Percentiles rank a stretch among this genome's conserved stretches.
Evolutionary conservation across 2,888 invertebrate genomes (phyloP).

Genomic region (Synanthedon tipuliformis): DNA sequence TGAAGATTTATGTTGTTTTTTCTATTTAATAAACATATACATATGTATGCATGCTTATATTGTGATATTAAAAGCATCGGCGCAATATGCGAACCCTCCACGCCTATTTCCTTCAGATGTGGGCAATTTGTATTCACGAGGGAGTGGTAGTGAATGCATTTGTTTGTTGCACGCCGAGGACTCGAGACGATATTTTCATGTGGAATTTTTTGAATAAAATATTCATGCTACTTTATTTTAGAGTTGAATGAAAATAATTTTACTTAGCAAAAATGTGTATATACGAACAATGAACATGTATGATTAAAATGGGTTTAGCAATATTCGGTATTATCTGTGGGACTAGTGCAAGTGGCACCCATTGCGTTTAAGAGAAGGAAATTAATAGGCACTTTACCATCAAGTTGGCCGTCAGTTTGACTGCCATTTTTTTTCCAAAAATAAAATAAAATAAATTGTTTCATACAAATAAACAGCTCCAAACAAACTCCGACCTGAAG

Average conservation of each 20-base stretch:
- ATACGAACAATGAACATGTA: too few relatives aligned
- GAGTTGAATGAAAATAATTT: background rate
- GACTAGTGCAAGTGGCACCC: too few relatives aligned
- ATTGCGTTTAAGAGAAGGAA: too few relatives aligned
- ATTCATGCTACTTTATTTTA: background rate
- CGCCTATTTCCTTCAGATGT: constrained; percentile 27
- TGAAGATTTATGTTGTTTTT: constrained; percentile 7
- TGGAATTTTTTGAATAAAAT: background rate
- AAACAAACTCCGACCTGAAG: too few relatives aligned
- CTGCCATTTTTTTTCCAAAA: too few relatives aligned
- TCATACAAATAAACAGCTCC: too few relatives aligned
- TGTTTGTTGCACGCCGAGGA: constrained; percentile 14
- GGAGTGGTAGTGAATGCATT: constrained; percentile 37
- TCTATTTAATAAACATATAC: constrained; percentile 6
- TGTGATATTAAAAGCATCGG: constrained; percentile 39
- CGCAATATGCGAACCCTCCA: constrained; percentile 28
- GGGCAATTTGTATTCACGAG: constrained; percentile 48
- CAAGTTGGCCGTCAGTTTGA: too few relatives aligned
- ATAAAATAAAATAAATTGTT: too few relatives aligned
- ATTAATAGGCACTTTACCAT: too few relatives aligned
- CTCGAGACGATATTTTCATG: background rate
- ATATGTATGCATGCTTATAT: constrained; percentile 24
- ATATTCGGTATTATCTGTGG: too few relatives aligned
- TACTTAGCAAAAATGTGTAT: too few relatives aligned
- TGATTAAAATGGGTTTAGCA: too few relatives aligned